Evolutionary conservation across 2,888 invertebrate species (phyloP), one percentile per base, ranked within the genome.

Genomic region (Ommatoiulus sabulosus): DNA sequence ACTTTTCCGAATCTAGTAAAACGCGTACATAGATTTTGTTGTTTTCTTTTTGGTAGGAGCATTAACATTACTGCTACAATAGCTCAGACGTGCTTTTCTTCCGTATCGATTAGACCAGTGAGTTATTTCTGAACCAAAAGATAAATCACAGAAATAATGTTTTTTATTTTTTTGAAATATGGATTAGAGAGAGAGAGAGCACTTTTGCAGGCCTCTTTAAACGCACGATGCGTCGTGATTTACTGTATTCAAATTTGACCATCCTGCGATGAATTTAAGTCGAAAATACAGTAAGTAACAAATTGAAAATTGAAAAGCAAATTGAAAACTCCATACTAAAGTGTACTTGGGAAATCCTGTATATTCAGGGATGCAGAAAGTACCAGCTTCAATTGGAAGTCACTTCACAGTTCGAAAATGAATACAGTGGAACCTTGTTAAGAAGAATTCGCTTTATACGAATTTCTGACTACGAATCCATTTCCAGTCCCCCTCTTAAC

Each of bases 61-160:
- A 72, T 1, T 10, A 5, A 10, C 24, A 72, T 24, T 24, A 24
- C 35, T 35, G 35, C 72, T 24, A 20, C 72, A 63, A 63, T 63
- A n/a, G 63, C 17, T n/a, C 17, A 63, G 8, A 46, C 52, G 52
- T 52, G 20, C 15, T 63, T n/a, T 63, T n/a, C 7, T 72, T 12
- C 52, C 52, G 20, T 72, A 72, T 72, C 72, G 72, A 72, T 72
- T 72, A 8, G 24, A 20, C 72, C 24, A 10, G 72, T 72, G 72
- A 72, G 72, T 72, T 24, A 72, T 72, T 72, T 72, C 20, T n/a
- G 24, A 72, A 20, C 72, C 72, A 24, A 20, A 24, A 72, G 72
- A 72, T 72, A 72, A 24, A 72, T 72, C 20, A 72, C 72, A 10
- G 72, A 72, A 72, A 72, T 72, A 72, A 72, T 72, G 72, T 8